Percentiles rank a stretch among this genome's conserved stretches.
phyloP scores from a whole-genome alignment of 92 coral and sea anemone genomes.

The Epizoanthus scotinus region DNA sequence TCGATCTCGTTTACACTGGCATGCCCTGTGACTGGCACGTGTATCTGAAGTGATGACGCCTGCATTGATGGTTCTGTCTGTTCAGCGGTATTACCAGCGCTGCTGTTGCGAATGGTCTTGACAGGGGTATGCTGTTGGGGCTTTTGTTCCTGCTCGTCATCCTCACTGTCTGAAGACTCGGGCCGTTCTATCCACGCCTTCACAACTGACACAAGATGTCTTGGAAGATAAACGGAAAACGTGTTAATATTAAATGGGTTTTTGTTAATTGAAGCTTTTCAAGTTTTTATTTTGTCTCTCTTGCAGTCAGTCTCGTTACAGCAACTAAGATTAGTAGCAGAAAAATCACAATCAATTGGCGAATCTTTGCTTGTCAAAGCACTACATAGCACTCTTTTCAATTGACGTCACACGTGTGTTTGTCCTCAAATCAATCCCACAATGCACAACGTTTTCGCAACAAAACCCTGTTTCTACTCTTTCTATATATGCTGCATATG shows the following conservation, averaged over 20 bases:
- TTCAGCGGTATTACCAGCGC: not conserved
- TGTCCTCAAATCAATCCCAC: not conserved
- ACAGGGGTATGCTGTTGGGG: not conserved
- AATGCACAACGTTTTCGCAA: too few species aligned
- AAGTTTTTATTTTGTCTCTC: too few species aligned
- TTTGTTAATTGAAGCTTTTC: not conserved
- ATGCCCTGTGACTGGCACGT: constrained; percentile 37
- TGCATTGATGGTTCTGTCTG: not conserved
- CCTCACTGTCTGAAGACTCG: constrained; percentile 68
- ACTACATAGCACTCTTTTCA: too few species aligned
- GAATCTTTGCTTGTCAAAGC: too few species aligned
- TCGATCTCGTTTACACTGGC: constrained; percentile 27
- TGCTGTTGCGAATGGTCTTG: not conserved
- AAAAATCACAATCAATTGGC: too few species aligned
- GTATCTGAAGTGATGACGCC: constrained; percentile 47
- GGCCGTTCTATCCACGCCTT: constrained; percentile 91
- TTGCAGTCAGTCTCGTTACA: too few species aligned
- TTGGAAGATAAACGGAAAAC: not conserved
- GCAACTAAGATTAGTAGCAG: too few species aligned
- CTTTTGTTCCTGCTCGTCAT: constrained; percentile 26
- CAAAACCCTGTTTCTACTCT: too few species aligned
- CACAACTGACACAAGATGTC: constrained; percentile 76
- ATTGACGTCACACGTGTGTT: too few species aligned
- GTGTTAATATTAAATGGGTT: not conserved
- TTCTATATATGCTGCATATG: too few species aligned